Evolutionary conservation across 2,113 vertebrate species (phyloP).

Genomic region (Eretmochelys imbricata): DNA sequence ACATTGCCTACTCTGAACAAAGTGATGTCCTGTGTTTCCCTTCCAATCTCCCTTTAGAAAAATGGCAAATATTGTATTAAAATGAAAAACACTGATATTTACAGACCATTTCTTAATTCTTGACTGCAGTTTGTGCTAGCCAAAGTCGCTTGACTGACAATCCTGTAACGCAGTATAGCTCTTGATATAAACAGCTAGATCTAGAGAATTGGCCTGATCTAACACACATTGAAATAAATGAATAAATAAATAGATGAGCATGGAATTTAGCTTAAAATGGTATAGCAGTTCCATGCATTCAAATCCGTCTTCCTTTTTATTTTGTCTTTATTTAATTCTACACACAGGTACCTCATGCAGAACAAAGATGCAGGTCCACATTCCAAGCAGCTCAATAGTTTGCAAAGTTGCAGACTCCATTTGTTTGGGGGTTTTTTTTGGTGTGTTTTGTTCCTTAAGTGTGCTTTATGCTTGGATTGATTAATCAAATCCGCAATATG

Average conservation of each 20-base stretch:
- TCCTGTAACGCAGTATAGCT: not conserved
- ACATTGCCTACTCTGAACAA: not conserved
- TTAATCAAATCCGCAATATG: constrained; percentile 61
- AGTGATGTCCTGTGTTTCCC: not conserved
- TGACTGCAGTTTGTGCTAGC: not conserved
- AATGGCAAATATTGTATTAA: not conserved
- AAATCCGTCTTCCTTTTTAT: not conserved
- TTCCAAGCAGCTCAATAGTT: constrained; percentile 40
- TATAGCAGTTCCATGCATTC: not conserved
- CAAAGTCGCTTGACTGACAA: not conserved
- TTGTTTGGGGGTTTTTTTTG: not conserved
- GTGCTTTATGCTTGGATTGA: constrained; percentile 41
- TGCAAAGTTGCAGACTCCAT: not conserved
- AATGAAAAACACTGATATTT: not conserved
- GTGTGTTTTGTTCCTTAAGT: constrained; percentile 12
- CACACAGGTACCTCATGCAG: not conserved
- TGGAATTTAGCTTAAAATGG: not conserved
- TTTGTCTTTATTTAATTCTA: constrained; percentile 9
- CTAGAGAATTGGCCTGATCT: constrained; percentile 2
- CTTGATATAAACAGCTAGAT: not conserved
- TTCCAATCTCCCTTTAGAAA: not conserved
- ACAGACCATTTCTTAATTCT: not conserved
- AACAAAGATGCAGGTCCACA: not conserved
- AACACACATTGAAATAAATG: not conserved
- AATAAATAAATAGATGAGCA: not conserved